A percentile compares a stretch with the other conserved stretches of the same genome.
These are phyloP conservation scores for Drosophila malerkotliana DNA, from an alignment of 1,140 invertebrate species.

Conservation along the genomic window DNA sequence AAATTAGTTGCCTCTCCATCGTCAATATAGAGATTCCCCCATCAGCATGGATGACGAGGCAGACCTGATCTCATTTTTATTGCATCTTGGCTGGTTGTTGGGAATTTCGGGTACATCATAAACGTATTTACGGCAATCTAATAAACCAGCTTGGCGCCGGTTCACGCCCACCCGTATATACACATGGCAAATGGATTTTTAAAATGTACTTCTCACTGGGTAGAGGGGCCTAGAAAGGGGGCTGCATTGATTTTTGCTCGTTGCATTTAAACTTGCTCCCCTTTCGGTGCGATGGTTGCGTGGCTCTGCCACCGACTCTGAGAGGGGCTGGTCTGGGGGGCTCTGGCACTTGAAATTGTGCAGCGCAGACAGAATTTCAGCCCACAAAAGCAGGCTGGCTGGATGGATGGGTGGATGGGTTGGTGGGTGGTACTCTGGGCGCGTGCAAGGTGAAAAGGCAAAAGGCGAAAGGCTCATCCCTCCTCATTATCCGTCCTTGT, in stretches of 20 bases:
- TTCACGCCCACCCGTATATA: constrained; percentile 52
- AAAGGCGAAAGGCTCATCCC: constrained; percentile 40
- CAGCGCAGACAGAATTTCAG: constrained; percentile 77
- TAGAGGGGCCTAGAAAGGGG: constrained; percentile 10
- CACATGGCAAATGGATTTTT: constrained; percentile 53
- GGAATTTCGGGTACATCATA: constrained; percentile 58
- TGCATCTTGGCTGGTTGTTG: constrained; percentile 16
- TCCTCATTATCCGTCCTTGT: constrained; percentile 14
- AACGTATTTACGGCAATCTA: constrained; percentile 80
- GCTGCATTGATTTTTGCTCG: constrained; percentile 81
- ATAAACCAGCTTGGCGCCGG: constrained; percentile 75
- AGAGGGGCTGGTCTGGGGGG: not conserved
- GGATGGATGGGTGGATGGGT: not conserved
- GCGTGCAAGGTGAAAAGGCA: constrained; percentile 64
- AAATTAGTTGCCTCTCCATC: constrained; percentile 39
- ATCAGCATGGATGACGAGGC: constrained; percentile 33
- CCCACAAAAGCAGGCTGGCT: constrained; percentile 19
- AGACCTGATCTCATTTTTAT: constrained; percentile 22
- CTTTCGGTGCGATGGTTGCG: constrained; percentile 44
- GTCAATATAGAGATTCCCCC: constrained; percentile 10
- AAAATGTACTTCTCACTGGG: constrained; percentile 20
- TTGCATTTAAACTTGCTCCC: constrained; percentile 83
- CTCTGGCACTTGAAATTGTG: constrained; percentile 68
- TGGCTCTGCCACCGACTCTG: not conserved
- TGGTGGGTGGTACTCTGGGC: constrained; percentile 12